Evolutionary conservation across 2,113 vertebrate genomes (phyloP), one percentile per base, ranked within the genome.

Genomic region (Hirundichthys speculiger): DNA sequence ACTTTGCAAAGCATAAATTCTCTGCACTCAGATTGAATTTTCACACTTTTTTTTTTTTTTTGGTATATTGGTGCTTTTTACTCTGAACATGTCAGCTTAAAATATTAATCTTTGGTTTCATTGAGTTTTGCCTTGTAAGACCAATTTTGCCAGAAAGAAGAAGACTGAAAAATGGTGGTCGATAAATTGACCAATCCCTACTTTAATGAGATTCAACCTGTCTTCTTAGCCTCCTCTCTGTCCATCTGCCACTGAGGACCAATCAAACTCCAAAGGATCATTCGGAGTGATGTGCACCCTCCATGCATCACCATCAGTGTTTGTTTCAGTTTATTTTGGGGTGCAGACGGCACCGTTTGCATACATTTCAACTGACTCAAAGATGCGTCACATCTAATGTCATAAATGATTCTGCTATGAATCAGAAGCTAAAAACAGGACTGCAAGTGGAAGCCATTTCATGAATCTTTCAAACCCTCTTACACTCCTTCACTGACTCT

Each of bases 201-300:
- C 39, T 82, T 64, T 48, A 69, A 52, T 75, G 57, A 64, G 43
- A 82, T 70, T 75, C 77, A 79, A 72, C 40, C 64, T 51, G 53
- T 82, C 85, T 66, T 42, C 61, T 77, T 68, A 83, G 77, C 63
- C 48, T 73, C 63, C 67, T 73, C 14, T 79, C 71, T 54, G 67
- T 76, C 75, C 63, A 50, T 47, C 76, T 69, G 69, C 74, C 64
- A 61, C 66, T 20, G 59, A 84, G 43, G n/a, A 14, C 38, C 63
- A 74, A 68, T 71, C 47, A 64, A 83, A 71, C 38, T 49, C 58
- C 22, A 40, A 73, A 66, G 49, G 65, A 63, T 87, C 76, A 91
- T 89, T 83, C 65, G 59, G 49, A 64, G 27, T 48, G 77, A 86
- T 74, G 69, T 38, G 6, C 27, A 54, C 50, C 64, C 63, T 76